Percentiles rank a stretch among this genome's conserved stretches.
Evolutionary conservation across 2,797 vertebrate genomes (phyloP).

Genomic region (Bovichtus variegatus): DNA sequence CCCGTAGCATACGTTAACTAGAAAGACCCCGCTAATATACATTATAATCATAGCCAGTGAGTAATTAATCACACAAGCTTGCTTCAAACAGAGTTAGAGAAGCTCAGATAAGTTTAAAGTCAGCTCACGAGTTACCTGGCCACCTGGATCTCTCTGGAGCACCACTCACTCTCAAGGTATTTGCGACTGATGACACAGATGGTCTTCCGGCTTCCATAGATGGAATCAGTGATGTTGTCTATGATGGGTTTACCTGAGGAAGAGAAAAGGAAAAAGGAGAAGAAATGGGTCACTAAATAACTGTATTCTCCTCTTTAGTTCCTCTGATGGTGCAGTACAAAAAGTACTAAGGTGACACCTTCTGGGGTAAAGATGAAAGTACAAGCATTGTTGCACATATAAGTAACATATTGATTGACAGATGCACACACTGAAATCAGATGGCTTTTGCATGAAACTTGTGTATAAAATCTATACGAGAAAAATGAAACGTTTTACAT

Average conservation of each 20-base stretch:
- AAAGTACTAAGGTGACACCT: conserved; percentile 26
- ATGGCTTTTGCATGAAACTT: neutral
- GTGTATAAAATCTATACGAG: neutral
- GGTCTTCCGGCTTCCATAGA: conserved; percentile 86
- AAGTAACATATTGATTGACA: neutral
- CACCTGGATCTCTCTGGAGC: conserved; percentile 84
- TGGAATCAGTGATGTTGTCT: conserved; percentile 85
- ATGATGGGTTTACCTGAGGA: conserved; percentile 80
- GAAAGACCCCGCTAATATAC: neutral
- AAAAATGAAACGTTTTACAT: neutral
- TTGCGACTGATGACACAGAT: conserved; percentile 84
- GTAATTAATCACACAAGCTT: neutral
- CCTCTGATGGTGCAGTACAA: neutral
- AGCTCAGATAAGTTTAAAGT: neutral
- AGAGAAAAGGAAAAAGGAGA: neutral
- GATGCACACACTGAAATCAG: neutral
- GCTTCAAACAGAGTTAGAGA: neutral
- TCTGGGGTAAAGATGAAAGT: conserved; percentile 10
- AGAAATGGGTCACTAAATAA: neutral
- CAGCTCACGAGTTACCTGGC: conserved; percentile 68
- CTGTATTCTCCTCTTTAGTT: too few relatives aligned
- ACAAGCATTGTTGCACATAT: neutral
- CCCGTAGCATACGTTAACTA: neutral
- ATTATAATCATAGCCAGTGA: neutral
- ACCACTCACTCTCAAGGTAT: conserved; percentile 86